phyloP scores from a whole-genome alignment of 2,113 vertebrate genomes.

The Agelaius tricolor region DNA sequence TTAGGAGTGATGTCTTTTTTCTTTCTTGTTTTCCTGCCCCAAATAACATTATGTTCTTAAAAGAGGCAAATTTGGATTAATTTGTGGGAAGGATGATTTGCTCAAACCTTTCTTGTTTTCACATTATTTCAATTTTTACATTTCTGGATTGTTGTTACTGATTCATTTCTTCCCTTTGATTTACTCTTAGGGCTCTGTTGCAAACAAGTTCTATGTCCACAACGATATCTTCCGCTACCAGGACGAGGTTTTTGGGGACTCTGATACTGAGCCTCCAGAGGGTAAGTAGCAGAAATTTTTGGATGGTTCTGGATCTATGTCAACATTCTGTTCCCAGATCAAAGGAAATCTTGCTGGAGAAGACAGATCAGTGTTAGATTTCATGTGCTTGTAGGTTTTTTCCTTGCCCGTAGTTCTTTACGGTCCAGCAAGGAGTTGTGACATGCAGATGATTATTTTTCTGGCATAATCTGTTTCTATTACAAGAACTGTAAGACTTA shows the following conservation, averaged over 20 bases:
- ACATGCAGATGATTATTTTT: not conserved
- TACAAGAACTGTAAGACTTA: not conserved
- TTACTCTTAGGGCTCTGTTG: slow-evolving; percentile 88
- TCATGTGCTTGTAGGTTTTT: not conserved
- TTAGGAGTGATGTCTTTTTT: not conserved
- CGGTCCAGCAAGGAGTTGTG: not conserved
- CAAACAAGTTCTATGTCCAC: slow-evolving; percentile 98
- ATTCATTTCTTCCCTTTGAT: not conserved
- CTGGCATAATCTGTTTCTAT: not conserved
- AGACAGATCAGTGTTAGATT: not conserved
- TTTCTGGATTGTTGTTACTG: not conserved
- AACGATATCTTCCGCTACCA: slow-evolving; percentile 98
- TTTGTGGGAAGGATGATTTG: not conserved
- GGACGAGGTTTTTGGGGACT: slow-evolving; percentile 96
- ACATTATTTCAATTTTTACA: not conserved
- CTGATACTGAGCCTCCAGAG: slow-evolving; percentile 93
- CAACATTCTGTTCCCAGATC: not conserved
- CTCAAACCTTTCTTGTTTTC: not conserved
- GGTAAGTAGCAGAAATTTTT: slow-evolving; percentile 73
- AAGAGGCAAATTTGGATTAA: not conserved
- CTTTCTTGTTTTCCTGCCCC: not conserved
- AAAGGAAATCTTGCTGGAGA: too few species aligned
- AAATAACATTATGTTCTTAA: not conserved
- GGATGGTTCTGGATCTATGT: not conserved
- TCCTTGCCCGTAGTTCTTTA: not conserved